Base-by-base conservation (phyloP, 1,140 invertebrate genomes). In the Drosophila jambulina region DNA sequence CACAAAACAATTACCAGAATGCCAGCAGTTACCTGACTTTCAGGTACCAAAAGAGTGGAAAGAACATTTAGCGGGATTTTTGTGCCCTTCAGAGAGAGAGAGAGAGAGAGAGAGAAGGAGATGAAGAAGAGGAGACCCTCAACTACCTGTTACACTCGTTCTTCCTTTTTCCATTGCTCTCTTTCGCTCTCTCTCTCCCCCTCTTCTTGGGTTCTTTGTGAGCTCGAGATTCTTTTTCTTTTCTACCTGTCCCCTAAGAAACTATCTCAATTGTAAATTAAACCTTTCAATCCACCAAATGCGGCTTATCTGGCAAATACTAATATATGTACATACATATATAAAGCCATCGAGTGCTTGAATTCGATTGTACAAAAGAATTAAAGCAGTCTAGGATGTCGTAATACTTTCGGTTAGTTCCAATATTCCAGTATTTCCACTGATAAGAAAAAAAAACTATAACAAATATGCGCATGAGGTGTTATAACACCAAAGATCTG, bases 111-210 rank as follows among this genome's bases (percentile, higher is more conserved):
- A 49, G 13, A 67, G 38, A 27, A 29, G n/a, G n/a, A n/a, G n/a
- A n/a, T n/a, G 27, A 1, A 43, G 48, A 34, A 19, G 23, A 40
- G 64, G 19, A 42, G 45, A 60, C 23, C 29, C 62, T 65, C 59
- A 69, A 63, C 80, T 87, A 87, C 84, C 84, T 87, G 83, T 88
- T 86, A 87, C 79, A 86, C 83, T 70, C 59, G 69, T 57, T 80
- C 53, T 38, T 69, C 38, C 23, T 54, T 42, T 38, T n/a, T 12
- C 8, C 21, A 48, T 36, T 58, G 10, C 43, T 48, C 53, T 59
- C 46, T 19, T 19, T 34, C 32, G 7, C 19, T 23, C 36, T 25
- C 46, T 48, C 64, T 51, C 58, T 46, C 40, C 2, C 8, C 4
- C 1, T n/a, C 9, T 36, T 36, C 34, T 13, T 13, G 12, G 34